A percentile compares a stretch with the other conserved stretches of the same genome.
Evolutionary conservation across 2,888 invertebrate genomes (phyloP).

Genomic region (Drymonia ruficornis): DNA sequence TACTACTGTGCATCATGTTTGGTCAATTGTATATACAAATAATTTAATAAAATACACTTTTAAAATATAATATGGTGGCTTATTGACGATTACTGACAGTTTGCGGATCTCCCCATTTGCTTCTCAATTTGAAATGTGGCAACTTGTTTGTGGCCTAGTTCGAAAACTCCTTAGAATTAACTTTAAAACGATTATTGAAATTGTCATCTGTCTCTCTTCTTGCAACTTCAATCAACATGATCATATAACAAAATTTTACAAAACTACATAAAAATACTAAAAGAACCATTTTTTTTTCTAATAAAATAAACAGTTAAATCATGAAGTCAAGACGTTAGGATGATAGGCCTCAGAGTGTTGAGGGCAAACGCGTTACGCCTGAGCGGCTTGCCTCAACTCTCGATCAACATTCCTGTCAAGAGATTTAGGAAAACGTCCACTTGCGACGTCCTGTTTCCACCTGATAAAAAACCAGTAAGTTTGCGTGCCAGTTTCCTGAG

Average conservation of each 20-base stretch:
- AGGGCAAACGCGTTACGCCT: constrained; percentile 9
- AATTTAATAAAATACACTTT: constrained; percentile 35
- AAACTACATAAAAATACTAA: constrained; percentile 6
- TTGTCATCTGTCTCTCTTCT: constrained; percentile 16
- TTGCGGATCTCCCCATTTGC: constrained; percentile 18
- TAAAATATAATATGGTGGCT: constrained; percentile 45
- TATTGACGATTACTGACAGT: constrained; percentile 53
- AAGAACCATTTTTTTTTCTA: constrained; percentile 6
- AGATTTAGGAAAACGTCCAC: constrained; percentile 47
- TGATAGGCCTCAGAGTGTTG: constrained; percentile 27
- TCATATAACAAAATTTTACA: constrained; percentile 15
- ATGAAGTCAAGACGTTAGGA: constrained; percentile 20
- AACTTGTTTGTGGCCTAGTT: background rate
- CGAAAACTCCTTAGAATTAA: background rate
- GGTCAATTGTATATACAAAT: constrained; percentile 37
- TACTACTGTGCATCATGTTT: constrained; percentile 49
- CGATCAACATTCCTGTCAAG: constrained; percentile 22
- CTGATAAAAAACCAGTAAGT: constrained; percentile 56
- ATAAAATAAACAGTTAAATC: constrained; percentile 14
- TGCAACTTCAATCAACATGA: constrained; percentile 8
- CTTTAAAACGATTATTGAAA: background rate
- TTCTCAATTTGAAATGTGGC: constrained; percentile 46
- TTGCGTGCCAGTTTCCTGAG: background rate
- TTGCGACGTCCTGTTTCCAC: constrained; percentile 43
- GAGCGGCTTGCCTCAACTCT: constrained; percentile 13